These are phyloP conservation scores for Phycodurus eques DNA, from an alignment of 2,113 vertebrate genomes.

Conservation along the genomic window DNA sequence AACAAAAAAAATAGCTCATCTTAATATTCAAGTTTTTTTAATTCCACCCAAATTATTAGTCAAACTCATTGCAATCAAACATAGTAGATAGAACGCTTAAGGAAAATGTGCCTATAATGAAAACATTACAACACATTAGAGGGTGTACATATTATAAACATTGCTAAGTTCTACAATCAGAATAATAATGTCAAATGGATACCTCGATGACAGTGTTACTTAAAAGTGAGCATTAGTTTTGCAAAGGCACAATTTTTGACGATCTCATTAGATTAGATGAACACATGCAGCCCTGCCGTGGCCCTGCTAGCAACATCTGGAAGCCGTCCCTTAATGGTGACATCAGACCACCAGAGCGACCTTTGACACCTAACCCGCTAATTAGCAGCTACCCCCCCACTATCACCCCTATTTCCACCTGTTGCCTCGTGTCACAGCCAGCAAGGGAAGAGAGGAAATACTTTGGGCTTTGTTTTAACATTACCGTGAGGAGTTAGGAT, in stretches of 20 bases:
- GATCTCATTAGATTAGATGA: background rate
- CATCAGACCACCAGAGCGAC: slow-evolving; percentile 62
- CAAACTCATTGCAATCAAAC: too few species aligned
- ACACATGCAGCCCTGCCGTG: too few species aligned
- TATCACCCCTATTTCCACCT: slow-evolving; percentile 49
- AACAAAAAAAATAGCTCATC: too few species aligned
- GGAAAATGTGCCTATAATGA: too few species aligned
- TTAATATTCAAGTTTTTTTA: too few species aligned
- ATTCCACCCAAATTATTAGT: too few species aligned
- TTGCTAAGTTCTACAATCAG: too few species aligned
- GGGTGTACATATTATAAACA: too few species aligned
- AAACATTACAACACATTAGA: too few species aligned
- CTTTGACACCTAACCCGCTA: slow-evolving; percentile 71
- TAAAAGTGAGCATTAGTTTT: background rate
- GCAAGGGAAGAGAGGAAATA: background rate
- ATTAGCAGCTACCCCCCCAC: slow-evolving; percentile 59
- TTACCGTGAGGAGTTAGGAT: background rate
- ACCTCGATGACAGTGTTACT: too few species aligned
- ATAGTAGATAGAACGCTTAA: too few species aligned
- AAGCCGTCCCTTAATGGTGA: slow-evolving; percentile 60
- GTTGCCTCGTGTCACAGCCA: slow-evolving; percentile 54
- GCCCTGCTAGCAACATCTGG: slow-evolving; percentile 55
- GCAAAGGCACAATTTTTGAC: background rate
- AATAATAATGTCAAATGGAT: too few species aligned
- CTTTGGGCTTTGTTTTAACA: background rate